Base-by-base conservation (phyloP, 2,888 invertebrate species). In the Polydrusus pterygomalis region DNA sequence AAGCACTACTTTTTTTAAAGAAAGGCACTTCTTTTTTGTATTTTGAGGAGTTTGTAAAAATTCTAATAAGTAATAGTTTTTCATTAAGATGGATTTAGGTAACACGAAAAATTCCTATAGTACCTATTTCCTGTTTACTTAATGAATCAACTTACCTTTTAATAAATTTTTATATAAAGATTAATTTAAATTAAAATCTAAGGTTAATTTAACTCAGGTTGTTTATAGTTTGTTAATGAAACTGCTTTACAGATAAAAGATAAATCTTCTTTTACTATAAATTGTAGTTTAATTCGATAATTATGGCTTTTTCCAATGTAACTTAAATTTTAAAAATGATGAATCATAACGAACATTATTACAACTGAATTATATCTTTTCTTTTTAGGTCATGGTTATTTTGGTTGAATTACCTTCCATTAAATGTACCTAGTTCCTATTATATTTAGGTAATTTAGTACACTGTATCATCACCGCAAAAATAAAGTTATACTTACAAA, bases 311-410 rank as follows among this genome's bases (percentile, higher is more conserved):
- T 17, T 47, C 47, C 17, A 17, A 60, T 60, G 11, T 56, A 34
- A 56, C 2, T 30, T n/a, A 34, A 30, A 34, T 3, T 25, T 34
- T 34, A 34, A 30, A 60, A 60, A 60, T 60, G 38, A 60, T 65
- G 47, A 63, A 45, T 63, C 47, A 45, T 25, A n/a, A 1, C 18
- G 40, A 62, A 62, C 11, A 62, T 40, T 45, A 63, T 2, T 17
- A 17, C 51, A 17, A 65, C 34, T 65, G 0, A 64, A 47, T 15
- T 64, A 25, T 47, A 20, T 68, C 40, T 40, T 58, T n/a, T 30
- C 43, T 58, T 69, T 69, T 69, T 47, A 69, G 69, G 69, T 58
- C 69, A 69, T 25, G 69, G 69, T 17, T 58, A 69, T 45, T 58
- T 45, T 17, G 69, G 69, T 18, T 69, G 18, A 58, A 54, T n/a